Evolutionary conservation across 1,140 invertebrate species (phyloP).

Genomic region (Acyrthosiphon pisum): DNA sequence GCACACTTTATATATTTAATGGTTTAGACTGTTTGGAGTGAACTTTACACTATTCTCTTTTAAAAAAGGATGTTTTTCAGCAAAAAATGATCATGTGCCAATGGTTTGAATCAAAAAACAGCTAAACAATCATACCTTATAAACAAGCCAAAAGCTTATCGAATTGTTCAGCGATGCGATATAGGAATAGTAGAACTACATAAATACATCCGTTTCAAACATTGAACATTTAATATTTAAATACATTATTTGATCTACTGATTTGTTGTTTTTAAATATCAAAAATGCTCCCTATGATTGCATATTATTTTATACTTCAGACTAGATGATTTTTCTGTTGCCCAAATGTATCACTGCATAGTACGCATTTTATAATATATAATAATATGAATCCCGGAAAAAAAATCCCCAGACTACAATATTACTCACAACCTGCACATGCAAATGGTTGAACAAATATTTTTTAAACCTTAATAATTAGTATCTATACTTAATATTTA

Average conservation of each 20-base stretch:
- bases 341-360: neutral
- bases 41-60: neutral
- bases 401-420: too few species aligned
- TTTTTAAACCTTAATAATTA: too few species aligned
- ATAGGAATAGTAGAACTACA: too few species aligned
- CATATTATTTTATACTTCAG: neutral
- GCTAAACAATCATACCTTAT: neutral
- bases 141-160: neutral
- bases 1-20: too few species aligned
- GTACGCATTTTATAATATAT: neutral
- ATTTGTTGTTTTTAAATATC: neutral
- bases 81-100: neutral
- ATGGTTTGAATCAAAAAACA: neutral
- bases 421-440: too few species aligned
- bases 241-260: neutral
- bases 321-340: neutral
- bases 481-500: too few species aligned
- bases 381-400: too few species aligned
- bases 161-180: neutral
- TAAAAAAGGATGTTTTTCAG: neutral
- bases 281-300: neutral
- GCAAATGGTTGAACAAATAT: too few species aligned
- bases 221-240: neutral
- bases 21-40: neutral
- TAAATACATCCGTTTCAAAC: neutral